Percentiles rank a stretch among this genome's conserved stretches.
These are phyloP conservation scores for Penaeus indicus DNA, from an alignment of 1,140 invertebrate species.

Conservation along the genomic window DNA sequence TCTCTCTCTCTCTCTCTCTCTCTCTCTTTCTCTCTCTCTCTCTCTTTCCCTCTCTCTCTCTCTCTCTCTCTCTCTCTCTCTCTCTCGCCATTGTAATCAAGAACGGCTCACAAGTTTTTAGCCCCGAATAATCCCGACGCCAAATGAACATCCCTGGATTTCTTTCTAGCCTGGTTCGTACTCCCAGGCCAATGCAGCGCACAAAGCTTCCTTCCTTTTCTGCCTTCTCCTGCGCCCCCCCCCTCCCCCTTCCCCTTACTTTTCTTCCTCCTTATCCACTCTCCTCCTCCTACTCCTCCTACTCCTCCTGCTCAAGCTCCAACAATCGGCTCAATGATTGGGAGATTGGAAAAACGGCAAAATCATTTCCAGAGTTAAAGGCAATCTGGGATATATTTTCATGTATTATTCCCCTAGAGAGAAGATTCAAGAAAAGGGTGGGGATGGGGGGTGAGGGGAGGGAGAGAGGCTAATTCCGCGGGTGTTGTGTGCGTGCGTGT, in stretches of 20 bases:
- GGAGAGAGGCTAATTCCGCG: neutral
- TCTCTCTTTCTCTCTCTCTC: neutral
- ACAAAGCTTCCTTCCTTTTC: neutral
- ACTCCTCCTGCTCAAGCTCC: neutral
- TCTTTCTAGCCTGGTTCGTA: neutral
- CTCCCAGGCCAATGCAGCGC: neutral
- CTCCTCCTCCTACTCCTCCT: neutral
- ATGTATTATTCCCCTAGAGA: constrained; percentile 36
- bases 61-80: constrained; percentile 2
- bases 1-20: neutral
- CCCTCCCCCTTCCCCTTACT: neutral
- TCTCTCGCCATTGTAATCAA: neutral
- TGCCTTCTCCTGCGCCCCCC: neutral
- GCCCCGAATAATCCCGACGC: neutral
- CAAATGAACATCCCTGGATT: neutral
- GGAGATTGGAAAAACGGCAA: constrained; percentile 46
- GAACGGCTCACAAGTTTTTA: neutral
- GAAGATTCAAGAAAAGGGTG: constrained; percentile 13
- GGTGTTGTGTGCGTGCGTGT: too few species aligned
- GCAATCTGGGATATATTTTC: constrained; percentile 40
- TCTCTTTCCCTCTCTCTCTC: constrained; percentile 26
- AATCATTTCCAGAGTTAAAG: constrained; percentile 48
- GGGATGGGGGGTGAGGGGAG: neutral
- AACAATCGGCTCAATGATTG: constrained; percentile 43
- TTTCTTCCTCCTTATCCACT: neutral